Evolutionary conservation across 2,797 vertebrate genomes (phyloP).

Genomic region (Apogon talboti): DNA sequence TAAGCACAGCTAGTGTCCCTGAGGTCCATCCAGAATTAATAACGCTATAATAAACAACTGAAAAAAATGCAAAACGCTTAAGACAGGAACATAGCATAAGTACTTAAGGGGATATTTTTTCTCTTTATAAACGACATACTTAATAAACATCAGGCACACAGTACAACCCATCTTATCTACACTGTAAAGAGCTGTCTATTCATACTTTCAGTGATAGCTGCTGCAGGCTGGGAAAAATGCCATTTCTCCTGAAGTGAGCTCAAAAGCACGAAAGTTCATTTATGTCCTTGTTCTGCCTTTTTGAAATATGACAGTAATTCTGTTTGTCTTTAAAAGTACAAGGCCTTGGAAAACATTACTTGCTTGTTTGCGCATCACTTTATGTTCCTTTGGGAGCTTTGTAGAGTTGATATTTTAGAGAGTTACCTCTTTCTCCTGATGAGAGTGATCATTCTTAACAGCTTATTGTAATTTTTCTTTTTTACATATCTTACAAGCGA

Average conservation of each 20-base stretch:
- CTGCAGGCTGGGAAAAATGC: background rate
- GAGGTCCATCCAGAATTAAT: no score
- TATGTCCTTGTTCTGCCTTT: background rate
- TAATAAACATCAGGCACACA: conserved; percentile 21
- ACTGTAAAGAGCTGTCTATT: conserved; percentile 14
- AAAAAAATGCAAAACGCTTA: background rate
- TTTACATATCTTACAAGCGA: background rate
- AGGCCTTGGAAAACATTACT: background rate
- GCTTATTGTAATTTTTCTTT: background rate
- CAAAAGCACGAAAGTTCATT: background rate
- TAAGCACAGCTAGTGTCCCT: no score
- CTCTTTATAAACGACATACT: conserved; percentile 11
- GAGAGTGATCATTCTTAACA: conserved; percentile 1
- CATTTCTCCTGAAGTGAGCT: background rate
- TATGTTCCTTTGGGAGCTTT: background rate
- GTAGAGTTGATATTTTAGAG: background rate
- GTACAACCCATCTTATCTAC: conserved; percentile 7
- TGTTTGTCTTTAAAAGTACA: background rate
- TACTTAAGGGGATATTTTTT: conserved; percentile 3
- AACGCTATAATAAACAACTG: no score
- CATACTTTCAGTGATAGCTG: conserved; percentile 10
- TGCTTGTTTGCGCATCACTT: background rate
- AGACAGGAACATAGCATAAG: background rate
- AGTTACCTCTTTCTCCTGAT: conserved; percentile 1
- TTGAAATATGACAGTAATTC: conserved; percentile 12